Conservation (phyloP, 1,140 invertebrate genomes). For the Popillia japonica region DNA sequence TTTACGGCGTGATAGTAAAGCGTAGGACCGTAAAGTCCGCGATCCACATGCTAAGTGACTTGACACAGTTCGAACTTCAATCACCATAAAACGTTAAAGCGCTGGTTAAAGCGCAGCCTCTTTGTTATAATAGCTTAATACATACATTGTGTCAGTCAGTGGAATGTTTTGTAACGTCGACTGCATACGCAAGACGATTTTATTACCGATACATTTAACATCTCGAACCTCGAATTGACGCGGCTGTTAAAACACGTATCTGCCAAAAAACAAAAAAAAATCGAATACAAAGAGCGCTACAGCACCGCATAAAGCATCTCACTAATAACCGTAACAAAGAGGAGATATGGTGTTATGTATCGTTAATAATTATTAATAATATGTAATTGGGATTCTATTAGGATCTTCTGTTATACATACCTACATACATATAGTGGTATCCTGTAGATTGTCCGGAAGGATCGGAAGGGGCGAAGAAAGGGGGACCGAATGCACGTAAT, state of each 20-base stretch:
- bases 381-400: no score
- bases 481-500: no score
- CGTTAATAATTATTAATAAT: no score
- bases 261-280: background rate
- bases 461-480: no score
- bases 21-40: conserved; percentile 50
- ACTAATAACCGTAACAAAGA: no score
- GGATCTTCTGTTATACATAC: no score
- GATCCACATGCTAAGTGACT: conserved; percentile 56
- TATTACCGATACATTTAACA: conserved; percentile 27
- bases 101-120: conserved; percentile 45
- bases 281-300: background rate
- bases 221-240: background rate
- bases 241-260: background rate
- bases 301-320: background rate
- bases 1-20: conserved; percentile 57
- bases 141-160: conserved; percentile 51
- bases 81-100: conserved; percentile 54
- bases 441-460: no score
- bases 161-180: conserved; percentile 43
- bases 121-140: conserved; percentile 55
- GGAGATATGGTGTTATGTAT: no score
- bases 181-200: background rate
- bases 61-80: conserved; percentile 57
- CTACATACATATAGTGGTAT: no score